These are phyloP conservation scores for Rhinella marina DNA, from an alignment of 2,797 vertebrate species.

Conservation along the genomic window DNA sequence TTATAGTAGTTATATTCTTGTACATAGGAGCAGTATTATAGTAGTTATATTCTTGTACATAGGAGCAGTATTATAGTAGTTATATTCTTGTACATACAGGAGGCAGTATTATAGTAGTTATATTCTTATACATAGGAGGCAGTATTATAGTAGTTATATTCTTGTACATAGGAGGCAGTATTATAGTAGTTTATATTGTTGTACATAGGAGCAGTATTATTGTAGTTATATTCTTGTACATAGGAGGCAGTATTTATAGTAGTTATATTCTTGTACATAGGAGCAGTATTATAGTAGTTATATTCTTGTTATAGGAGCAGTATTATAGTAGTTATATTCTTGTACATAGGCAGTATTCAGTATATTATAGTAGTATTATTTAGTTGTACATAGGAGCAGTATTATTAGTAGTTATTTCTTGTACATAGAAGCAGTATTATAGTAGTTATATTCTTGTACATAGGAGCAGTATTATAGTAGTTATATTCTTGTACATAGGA, in stretches of 20 bases:
- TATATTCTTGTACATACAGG: conserved; percentile 13
- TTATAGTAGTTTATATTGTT: conserved; percentile 1
- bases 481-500: conserved; percentile 1
- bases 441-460: too few relatives aligned
- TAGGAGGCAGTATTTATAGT: conserved; percentile 1
- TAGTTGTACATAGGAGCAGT: too few relatives aligned
- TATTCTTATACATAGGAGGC: not conserved
- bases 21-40: conserved; percentile 1
- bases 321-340: conserved; percentile 8
- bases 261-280: not conserved
- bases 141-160: conserved; percentile 8
- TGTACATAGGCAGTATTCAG: not conserved
- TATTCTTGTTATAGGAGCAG: not conserved
- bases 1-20: conserved; percentile 4
- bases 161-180: not conserved
- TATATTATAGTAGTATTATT: too few relatives aligned
- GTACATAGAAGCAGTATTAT: too few relatives aligned
- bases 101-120: not conserved
- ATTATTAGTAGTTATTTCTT: too few relatives aligned
- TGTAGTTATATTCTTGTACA: conserved; percentile 2
- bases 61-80: conserved; percentile 1
- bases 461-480: conserved; percentile 1
- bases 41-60: conserved; percentile 5
- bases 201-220: conserved; percentile 4
- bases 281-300: conserved; percentile 10